These are phyloP conservation scores for Leptobrachium leishanense DNA, from an alignment of 2,113 vertebrate species.

Conservation along the genomic window DNA sequence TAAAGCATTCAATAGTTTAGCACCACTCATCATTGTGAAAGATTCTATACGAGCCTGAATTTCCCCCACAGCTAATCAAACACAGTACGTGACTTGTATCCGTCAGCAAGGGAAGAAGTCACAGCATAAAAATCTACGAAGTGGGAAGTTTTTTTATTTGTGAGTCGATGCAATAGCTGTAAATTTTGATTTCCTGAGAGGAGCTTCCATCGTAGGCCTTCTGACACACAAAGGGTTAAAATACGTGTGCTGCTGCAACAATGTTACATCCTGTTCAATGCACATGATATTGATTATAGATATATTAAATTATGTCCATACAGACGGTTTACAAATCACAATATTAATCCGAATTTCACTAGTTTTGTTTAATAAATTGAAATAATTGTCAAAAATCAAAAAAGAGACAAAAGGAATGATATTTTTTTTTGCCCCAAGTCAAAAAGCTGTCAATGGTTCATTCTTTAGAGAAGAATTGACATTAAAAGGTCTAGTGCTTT, in stretches of 20 bases:
- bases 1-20: conserved; percentile 50
- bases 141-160: conserved; percentile 5
- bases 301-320: no score
- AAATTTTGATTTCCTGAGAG: not conserved
- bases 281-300: no score
- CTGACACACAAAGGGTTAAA: no score
- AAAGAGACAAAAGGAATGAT: not conserved
- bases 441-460: not conserved
- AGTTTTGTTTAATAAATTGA: not conserved
- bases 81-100: conserved; percentile 43
- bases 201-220: no score
- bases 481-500: conserved; percentile 2
- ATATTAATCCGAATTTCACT: not conserved
- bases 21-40: conserved; percentile 46
- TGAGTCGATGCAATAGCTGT: conserved; percentile 10
- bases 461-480: not conserved
- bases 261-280: no score
- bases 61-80: conserved; percentile 51
- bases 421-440: not conserved
- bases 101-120: conserved; percentile 25
- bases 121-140: not conserved
- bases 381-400: not conserved
- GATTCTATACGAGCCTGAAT: conserved; percentile 50
- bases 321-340: no score
- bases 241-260: no score